A percentile compares a stretch with the other conserved stretches of the same genome.
phyloP scores from a whole-genome alignment of 2,797 vertebrate species.

The Lerista edwardsae region DNA sequence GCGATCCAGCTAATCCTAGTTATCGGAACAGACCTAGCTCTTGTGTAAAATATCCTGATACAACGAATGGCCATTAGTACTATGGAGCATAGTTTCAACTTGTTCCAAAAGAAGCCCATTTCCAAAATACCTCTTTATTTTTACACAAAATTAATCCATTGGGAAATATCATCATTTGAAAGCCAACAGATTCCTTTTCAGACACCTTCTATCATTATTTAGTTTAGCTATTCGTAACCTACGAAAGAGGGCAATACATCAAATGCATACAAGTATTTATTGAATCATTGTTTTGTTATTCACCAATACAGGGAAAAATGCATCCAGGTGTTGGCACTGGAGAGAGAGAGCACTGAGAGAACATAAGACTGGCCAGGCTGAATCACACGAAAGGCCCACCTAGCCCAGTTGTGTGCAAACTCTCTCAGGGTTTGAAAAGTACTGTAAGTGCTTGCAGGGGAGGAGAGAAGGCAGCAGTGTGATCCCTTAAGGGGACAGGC shows the following conservation, averaged over 20 bases:
- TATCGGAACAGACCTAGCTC: background rate
- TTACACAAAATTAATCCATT: background rate
- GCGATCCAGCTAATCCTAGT: slow-evolving; percentile 4
- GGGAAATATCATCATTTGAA: background rate
- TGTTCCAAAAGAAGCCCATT: background rate
- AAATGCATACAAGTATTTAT: background rate
- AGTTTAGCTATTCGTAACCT: background rate
- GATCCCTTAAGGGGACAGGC: too few species aligned
- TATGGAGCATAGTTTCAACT: background rate
- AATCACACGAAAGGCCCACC: too few species aligned
- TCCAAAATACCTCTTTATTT: background rate
- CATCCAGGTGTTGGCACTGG: background rate
- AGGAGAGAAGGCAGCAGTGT: too few species aligned
- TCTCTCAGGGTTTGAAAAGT: too few species aligned
- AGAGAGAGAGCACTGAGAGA: too few species aligned
- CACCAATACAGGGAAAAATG: background rate
- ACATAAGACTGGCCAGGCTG: too few species aligned
- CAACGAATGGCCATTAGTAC: background rate
- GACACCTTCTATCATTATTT: background rate
- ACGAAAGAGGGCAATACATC: background rate
- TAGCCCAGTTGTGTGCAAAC: too few species aligned
- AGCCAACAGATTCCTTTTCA: background rate
- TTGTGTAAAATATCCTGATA: background rate
- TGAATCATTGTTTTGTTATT: too few species aligned
- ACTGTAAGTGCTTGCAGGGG: too few species aligned